Conservation (phyloP, 2,113 vertebrate genomes). For the Willisornis vidua region DNA sequence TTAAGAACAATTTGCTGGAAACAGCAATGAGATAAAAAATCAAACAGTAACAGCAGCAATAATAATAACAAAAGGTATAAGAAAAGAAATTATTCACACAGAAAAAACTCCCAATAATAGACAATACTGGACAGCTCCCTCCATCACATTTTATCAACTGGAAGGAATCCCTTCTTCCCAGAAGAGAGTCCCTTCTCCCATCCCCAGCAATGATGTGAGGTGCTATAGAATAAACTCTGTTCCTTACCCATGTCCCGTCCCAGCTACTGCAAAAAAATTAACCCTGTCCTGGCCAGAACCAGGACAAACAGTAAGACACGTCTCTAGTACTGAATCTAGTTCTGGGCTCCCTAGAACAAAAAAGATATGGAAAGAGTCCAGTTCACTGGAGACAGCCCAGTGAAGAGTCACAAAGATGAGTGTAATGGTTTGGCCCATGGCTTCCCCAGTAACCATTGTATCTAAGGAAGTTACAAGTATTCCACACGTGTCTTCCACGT, state of each 20-base stretch:
- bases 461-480: no score
- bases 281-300: not conserved
- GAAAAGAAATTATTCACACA: not conserved
- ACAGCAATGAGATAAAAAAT: not conserved
- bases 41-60: not conserved
- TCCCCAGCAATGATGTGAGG: not conserved
- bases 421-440: no score
- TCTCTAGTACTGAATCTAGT: not conserved
- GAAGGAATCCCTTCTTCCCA: not conserved
- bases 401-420: not conserved
- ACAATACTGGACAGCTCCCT: not conserved
- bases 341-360: not conserved
- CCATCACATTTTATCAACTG: not conserved
- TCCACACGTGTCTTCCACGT: no score
- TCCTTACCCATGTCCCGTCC: no score
- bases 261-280: not conserved
- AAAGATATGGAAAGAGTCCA: fast-evolving
- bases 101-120: not conserved
- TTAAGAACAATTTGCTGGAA: not conserved
- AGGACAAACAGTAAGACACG: not conserved
- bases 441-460: no score
- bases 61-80: not conserved
- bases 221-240: not conserved
- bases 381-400: not conserved
- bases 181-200: not conserved